phyloP scores from a whole-genome alignment of 64 coral and sea anemone genomes.

The Actinia tenebrosa region DNA sequence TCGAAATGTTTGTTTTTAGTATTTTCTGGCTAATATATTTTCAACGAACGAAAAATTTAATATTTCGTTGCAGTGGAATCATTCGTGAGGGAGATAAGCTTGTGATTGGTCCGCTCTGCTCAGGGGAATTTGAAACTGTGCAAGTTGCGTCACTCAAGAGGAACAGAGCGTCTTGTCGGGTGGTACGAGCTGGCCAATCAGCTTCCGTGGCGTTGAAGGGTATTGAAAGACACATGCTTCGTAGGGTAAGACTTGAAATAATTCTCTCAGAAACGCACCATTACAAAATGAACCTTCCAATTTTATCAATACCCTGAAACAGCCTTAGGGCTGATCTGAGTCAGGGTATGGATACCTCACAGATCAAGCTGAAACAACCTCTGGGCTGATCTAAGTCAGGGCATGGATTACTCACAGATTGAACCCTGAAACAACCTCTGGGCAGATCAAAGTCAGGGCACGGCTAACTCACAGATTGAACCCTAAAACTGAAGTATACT shows the following conservation, averaged over 20 bases:
- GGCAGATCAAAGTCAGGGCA: too few species aligned
- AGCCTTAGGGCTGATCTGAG: background rate
- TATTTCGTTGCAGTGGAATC: slow-evolving; percentile 55
- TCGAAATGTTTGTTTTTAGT: too few species aligned
- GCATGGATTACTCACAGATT: too few species aligned
- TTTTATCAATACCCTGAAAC: background rate
- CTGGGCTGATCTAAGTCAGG: too few species aligned
- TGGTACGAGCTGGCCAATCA: slow-evolving; percentile 77
- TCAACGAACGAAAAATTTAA: background rate
- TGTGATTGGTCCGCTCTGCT: slow-evolving; percentile 64
- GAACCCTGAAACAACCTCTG: too few species aligned
- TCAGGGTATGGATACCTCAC: background rate
- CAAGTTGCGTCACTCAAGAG: slow-evolving; percentile 78
- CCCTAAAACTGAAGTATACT: too few species aligned
- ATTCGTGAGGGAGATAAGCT: slow-evolving; percentile 84
- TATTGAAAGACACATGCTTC: slow-evolving; percentile 59
- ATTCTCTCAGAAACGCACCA: too few species aligned
- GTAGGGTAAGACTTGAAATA: slow-evolving; percentile 48
- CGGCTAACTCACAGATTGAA: too few species aligned
- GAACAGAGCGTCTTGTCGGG: slow-evolving; percentile 83
- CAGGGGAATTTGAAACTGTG: slow-evolving; percentile 68
- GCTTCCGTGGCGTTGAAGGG: slow-evolving; percentile 84
- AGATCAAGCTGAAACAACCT: background rate
- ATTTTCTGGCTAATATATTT: too few species aligned
- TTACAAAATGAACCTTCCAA: too few species aligned